A percentile compares a stretch with the other conserved stretches of the same genome.
Conservation (phyloP, 2,888 invertebrate genomes). For the Brenthis hecate region DNA sequence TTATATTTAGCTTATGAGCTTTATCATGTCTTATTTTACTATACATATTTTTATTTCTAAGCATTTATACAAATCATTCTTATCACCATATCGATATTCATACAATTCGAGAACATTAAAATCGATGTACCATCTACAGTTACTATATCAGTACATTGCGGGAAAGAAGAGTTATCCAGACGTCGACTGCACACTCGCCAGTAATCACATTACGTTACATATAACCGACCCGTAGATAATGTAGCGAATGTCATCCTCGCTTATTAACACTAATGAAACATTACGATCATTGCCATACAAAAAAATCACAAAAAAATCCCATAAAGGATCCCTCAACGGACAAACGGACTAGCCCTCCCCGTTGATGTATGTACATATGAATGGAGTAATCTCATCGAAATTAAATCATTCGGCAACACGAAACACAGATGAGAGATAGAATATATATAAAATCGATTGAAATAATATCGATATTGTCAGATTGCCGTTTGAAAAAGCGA, state of each 20-base stretch:
- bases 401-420: slow-evolving; percentile 16
- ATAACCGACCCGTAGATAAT: slow-evolving; percentile 29
- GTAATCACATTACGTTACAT: slow-evolving; percentile 37
- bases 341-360: slow-evolving; percentile 7
- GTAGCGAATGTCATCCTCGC: slow-evolving; percentile 49
- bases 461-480: slow-evolving; percentile 59
- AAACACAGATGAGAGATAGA: slow-evolving; percentile 5
- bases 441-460: slow-evolving; percentile 32
- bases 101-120: slow-evolving; percentile 24
- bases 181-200: slow-evolving; percentile 38
- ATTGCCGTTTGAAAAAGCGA: slow-evolving; percentile 78
- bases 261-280: slow-evolving; percentile 46
- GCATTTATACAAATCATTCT: slow-evolving; percentile 5
- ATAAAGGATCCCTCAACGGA: slow-evolving; percentile 2
- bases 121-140: slow-evolving; percentile 34
- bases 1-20: too few species aligned
- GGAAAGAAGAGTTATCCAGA: slow-evolving; percentile 31
- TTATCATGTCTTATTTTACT: neutral
- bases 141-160: slow-evolving; percentile 43
- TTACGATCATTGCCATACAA: slow-evolving; percentile 26
- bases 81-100: slow-evolving; percentile 15
- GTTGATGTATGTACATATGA: neutral
- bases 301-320: neutral
- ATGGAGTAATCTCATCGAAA: neutral
- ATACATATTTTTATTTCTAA: neutral